Evolutionary conservation across 1,140 invertebrate species (phyloP), one percentile per base, ranked within the genome.

Genomic region (Acromyrmex charruanus): DNA sequence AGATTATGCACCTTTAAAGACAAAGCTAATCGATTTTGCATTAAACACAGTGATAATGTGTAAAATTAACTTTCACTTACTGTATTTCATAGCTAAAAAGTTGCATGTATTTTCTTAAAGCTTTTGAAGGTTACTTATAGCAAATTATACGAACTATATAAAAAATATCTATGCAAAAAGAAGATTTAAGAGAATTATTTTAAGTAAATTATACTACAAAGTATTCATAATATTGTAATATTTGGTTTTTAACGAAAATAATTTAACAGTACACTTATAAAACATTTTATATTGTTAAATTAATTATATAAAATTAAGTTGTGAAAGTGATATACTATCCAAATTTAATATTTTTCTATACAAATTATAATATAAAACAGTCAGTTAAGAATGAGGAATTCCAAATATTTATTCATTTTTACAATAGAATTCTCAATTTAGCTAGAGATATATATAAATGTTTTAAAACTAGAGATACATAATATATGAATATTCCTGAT

Each of bases 21-120:
- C 63, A 53, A 55, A 74, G 68, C 18, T 74, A 82, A 82, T 82
- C 68, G 55, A 82, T 72, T 82, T 82, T 81, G 16, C 55, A 74
- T 49, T 31, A 18, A 53, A 72, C 16, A n/a, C 5, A 44, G 21
- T 71, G 28, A 66, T 65, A 53, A 79, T 10, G 44, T 3, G 16
- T 53, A 72, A 82, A 21, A 35, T 72, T 82, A 28, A 44, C 69
- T 25, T 25, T 25, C 25, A 9, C 25, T 25, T 58, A 18, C 68
- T 66, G 12, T n/a, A 35, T 53, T 66, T 79, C 6, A 53, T 18
- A 66, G 44, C 28, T 51, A 68, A 80, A 80, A 68, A 25, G 31
- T 51, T 69, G 12, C 63, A 7, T 31, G 18, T 77, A 35, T 75
- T 59, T 75, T 44, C 21, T 75, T 75, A 61, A 18, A 75, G 53